Evolutionary conservation across 1,140 invertebrate genomes (phyloP), one percentile per base, ranked within the genome.

Genomic region (Drosophila trapezifrons): DNA sequence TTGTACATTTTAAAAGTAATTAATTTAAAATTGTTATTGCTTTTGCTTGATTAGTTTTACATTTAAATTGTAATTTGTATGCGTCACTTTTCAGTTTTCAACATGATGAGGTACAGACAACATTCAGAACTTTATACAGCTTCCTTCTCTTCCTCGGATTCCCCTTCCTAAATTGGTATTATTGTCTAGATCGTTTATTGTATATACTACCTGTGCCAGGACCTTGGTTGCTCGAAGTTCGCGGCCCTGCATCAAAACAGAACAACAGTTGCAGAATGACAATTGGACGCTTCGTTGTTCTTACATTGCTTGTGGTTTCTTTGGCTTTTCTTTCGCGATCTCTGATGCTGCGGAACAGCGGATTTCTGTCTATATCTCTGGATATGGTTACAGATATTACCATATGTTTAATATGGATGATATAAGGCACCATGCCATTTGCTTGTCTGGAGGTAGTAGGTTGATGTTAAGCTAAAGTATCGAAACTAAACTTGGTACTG

Each of bases 191-290:
- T 70, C 70, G 40, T 46, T 40, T 63, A 58, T 42, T 6, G 10
- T 47, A 40, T 71, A 49, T 47, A 35, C 43, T 84, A 84, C 63
- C 80, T 73, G 80, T 80, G 81, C 81, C 80, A 84, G 65, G 78
- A 55, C 60, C 66, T 72, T 59, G 45, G 38, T 46, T 77, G 83
- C 72, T 65, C 57, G 66, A 76, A 79, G 69, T 25, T 52, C 78
- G 81, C 84, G 81, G 47, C 40, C 69, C 84, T 91, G 80, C 90
- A 91, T 90, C 90, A 90, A 90, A 87, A 91, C 90, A 86, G 89
- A 91, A 91, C 90, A 91, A 91, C 91, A 91, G 91, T 91, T 91
- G 91, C 91, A 91, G 83, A 91, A 91, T 91, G 91, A 91, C 91
- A 91, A 91, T 91, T 91, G 91, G 91, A 91, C 91, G 90, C 87